These are phyloP conservation scores for Psilopsiagon aurifrons DNA, from an alignment of 2,113 vertebrate genomes.

Conservation along the genomic window DNA sequence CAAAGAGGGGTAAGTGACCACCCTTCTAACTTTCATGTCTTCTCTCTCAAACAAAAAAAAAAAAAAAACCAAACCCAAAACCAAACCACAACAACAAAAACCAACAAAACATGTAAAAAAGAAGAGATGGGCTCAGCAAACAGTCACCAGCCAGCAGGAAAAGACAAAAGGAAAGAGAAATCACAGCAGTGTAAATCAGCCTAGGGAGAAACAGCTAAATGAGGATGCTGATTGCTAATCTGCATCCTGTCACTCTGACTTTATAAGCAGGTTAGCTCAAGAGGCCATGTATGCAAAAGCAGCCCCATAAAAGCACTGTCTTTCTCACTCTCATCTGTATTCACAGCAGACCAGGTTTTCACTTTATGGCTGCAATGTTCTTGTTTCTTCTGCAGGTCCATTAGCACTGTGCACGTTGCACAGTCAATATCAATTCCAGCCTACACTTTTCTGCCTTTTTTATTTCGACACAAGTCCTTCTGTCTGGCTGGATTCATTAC, in stretches of 20 bases:
- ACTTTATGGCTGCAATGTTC: slow-evolving; percentile 44
- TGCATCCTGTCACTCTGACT: slow-evolving; percentile 17
- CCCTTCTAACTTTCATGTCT: background rate
- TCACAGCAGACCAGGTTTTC: background rate
- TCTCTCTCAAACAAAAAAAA: background rate
- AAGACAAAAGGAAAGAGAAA: slow-evolving; percentile 32
- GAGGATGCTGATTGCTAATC: slow-evolving; percentile 18
- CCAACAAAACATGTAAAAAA: background rate
- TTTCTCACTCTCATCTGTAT: slow-evolving; percentile 37
- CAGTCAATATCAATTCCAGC: slow-evolving; percentile 11
- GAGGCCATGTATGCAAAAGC: background rate
- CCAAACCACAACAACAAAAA: background rate
- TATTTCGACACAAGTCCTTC: slow-evolving; percentile 30
- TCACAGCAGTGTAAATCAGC: background rate
- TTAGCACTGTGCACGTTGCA: background rate
- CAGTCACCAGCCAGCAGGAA: background rate
- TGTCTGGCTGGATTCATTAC: slow-evolving; percentile 40
- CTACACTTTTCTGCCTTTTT: slow-evolving; percentile 9
- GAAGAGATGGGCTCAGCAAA: background rate
- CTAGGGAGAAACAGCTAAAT: slow-evolving; percentile 11
- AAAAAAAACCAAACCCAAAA: background rate
- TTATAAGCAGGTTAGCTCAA: background rate
- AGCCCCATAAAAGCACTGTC: background rate
- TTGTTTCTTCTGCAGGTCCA: slow-evolving; percentile 37
- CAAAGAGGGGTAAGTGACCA: background rate